Conservation (phyloP, 2,113 vertebrate species). For the Sinocyclocheilus grahami region DNA sequence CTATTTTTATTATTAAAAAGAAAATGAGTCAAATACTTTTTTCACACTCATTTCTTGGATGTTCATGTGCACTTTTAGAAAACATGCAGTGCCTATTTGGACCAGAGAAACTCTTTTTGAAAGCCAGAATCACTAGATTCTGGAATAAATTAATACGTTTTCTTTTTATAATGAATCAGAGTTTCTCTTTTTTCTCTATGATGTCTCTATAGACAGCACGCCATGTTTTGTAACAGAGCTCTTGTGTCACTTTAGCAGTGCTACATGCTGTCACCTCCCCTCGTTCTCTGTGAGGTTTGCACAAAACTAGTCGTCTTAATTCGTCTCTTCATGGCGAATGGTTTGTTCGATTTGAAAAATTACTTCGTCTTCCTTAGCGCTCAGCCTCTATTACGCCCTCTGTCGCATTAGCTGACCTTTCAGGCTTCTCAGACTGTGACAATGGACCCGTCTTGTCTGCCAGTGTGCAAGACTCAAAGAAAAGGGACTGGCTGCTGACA, state of each 20-base stretch:
- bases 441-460: slow-evolving; percentile 52
- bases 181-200: too few species aligned
- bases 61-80: too few species aligned
- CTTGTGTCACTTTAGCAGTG: background rate
- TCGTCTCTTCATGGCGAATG: slow-evolving; percentile 34
- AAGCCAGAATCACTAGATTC: too few species aligned
- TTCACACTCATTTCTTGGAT: too few species aligned
- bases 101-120: too few species aligned
- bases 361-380: slow-evolving; percentile 23
- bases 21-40: too few species aligned
- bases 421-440: slow-evolving; percentile 41
- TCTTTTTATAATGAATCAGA: too few species aligned
- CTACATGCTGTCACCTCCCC: background rate
- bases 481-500: slow-evolving; percentile 50
- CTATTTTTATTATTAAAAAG: too few species aligned
- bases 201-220: background rate
- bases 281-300: background rate
- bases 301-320: slow-evolving; percentile 11
- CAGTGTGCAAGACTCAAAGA: slow-evolving; percentile 28
- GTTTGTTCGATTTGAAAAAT: slow-evolving; percentile 38
- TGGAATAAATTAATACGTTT: too few species aligned
- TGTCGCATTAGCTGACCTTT: slow-evolving; percentile 55
- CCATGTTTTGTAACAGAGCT: background rate
- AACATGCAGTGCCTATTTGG: too few species aligned
- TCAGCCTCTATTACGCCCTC: slow-evolving; percentile 35